A percentile compares a stretch with the other conserved stretches of the same genome.
phyloP scores from a whole-genome alignment of 2,113 vertebrate genomes.

The Brachyistius frenatus region DNA sequence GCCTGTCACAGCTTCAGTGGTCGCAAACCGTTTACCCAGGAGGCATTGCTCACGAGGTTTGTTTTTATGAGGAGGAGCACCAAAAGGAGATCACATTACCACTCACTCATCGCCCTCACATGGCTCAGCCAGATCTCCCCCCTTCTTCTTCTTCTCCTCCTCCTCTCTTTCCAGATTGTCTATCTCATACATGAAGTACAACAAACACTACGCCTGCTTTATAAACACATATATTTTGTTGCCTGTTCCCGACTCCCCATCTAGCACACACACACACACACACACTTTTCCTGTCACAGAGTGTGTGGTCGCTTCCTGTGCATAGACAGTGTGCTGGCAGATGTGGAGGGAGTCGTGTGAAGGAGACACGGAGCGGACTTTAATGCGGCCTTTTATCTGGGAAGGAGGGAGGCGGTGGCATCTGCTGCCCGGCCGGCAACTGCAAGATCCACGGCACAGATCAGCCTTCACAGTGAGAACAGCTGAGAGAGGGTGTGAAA shows the following conservation, averaged over 20 bases:
- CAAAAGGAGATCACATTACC: constrained; percentile 83
- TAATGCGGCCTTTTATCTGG: not conserved
- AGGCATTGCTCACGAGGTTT: constrained; percentile 81
- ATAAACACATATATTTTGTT: constrained; percentile 53
- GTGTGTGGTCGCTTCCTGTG: constrained; percentile 65
- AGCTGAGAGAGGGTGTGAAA: constrained; percentile 2
- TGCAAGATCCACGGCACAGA: constrained; percentile 19
- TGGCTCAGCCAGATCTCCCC: constrained; percentile 14
- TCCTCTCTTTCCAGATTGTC: constrained; percentile 50
- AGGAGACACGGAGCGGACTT: constrained; percentile 31
- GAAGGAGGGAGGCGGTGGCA: not conserved
- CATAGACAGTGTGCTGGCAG: constrained; percentile 69
- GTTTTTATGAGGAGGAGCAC: constrained; percentile 83
- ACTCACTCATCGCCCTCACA: constrained; percentile 68
- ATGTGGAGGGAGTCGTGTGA: constrained; percentile 64
- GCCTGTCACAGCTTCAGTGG: constrained; percentile 73
- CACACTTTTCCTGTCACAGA: constrained; percentile 33
- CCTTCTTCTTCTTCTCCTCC: not conserved
- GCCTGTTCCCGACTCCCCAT: constrained; percentile 27
- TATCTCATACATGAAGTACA: constrained; percentile 58
- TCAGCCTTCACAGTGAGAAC: constrained; percentile 20
- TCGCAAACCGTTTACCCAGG: constrained; percentile 82
- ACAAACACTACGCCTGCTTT: constrained; percentile 60
- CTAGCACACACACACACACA: constrained; percentile 3
- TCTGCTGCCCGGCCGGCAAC: constrained; percentile 10